A percentile compares a stretch with the other conserved stretches of the same genome.
Evolutionary conservation across 1,140 invertebrate genomes (phyloP).

Genomic region (Drosophila biarmipes): DNA sequence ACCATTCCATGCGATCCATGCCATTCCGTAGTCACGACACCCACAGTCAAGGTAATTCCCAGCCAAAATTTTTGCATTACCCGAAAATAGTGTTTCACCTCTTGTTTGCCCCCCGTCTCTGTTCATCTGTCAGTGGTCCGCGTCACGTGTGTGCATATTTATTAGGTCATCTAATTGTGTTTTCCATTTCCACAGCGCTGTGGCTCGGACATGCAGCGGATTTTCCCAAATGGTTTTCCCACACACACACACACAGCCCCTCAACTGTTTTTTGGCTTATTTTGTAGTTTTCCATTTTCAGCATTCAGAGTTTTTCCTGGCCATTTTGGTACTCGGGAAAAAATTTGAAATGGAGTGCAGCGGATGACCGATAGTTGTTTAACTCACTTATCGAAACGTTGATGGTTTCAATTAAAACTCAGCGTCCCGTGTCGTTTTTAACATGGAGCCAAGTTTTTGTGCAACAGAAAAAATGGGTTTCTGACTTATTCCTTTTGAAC

Average conservation of each 20-base stretch:
- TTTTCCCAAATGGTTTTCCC: slow-evolving; percentile 77
- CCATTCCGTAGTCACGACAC: slow-evolving; percentile 62
- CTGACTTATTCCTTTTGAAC: no score
- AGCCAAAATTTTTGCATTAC: slow-evolving; percentile 74
- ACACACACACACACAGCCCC: slow-evolving; percentile 47
- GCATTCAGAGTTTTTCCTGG: slow-evolving; percentile 26
- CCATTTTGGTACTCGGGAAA: slow-evolving; percentile 14
- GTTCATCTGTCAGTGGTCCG: slow-evolving; percentile 38
- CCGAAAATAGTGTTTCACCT: slow-evolving; percentile 56
- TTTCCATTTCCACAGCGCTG: slow-evolving; percentile 72
- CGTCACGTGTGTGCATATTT: slow-evolving; percentile 72
- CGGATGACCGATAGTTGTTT: slow-evolving; percentile 17
- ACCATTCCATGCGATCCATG: slow-evolving; percentile 14
- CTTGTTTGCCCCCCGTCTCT: slow-evolving; percentile 23
- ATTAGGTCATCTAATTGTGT: slow-evolving; percentile 83
- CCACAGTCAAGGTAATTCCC: slow-evolving; percentile 77
- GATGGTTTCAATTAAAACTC: slow-evolving; percentile 24
- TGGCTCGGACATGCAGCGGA: slow-evolving; percentile 44
- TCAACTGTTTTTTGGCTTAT: slow-evolving; percentile 17
- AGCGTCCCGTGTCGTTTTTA: not conserved
- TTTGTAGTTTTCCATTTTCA: slow-evolving; percentile 22
- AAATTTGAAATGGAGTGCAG: slow-evolving; percentile 36
- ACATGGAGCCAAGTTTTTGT: no score
- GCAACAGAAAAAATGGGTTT: no score
- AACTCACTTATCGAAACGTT: slow-evolving; percentile 25